Conservation (phyloP, 2,797 vertebrate genomes). For the Meriones psammophilus region DNA sequence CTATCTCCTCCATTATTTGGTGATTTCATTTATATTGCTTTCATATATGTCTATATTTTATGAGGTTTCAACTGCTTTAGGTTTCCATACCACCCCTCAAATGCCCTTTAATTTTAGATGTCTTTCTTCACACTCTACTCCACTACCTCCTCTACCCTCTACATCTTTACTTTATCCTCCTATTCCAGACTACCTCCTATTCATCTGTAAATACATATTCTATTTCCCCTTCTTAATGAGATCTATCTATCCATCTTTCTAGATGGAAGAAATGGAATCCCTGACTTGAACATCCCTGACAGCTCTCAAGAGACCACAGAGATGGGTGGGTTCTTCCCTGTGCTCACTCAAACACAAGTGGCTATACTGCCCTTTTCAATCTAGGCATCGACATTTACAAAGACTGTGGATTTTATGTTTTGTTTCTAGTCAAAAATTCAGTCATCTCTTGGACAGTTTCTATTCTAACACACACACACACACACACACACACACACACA, state of each 20-base stretch:
- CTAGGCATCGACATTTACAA: conserved; percentile 32
- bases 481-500: background rate
- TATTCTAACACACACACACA: background rate
- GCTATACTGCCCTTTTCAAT: conserved; percentile 21
- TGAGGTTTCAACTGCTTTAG: background rate
- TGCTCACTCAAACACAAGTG: background rate
- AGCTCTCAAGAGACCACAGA: background rate
- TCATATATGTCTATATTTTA: background rate
- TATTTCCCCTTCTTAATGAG: background rate
- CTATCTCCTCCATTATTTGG: background rate
- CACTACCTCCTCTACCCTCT: background rate
- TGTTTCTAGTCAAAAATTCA: conserved; percentile 37
- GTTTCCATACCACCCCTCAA: background rate
- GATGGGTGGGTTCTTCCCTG: background rate
- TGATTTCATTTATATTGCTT: background rate
- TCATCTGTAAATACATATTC: background rate
- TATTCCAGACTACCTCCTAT: background rate
- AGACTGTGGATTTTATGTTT: conserved; percentile 38
- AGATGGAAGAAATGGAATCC: background rate
- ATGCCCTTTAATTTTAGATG: background rate
- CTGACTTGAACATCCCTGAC: background rate
- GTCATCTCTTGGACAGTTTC: background rate
- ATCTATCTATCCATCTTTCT: background rate
- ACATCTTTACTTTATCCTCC: background rate
- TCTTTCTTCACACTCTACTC: no score